Conservation (phyloP, 2,113 vertebrate genomes). For the Pleuronectes platessa region DNA sequence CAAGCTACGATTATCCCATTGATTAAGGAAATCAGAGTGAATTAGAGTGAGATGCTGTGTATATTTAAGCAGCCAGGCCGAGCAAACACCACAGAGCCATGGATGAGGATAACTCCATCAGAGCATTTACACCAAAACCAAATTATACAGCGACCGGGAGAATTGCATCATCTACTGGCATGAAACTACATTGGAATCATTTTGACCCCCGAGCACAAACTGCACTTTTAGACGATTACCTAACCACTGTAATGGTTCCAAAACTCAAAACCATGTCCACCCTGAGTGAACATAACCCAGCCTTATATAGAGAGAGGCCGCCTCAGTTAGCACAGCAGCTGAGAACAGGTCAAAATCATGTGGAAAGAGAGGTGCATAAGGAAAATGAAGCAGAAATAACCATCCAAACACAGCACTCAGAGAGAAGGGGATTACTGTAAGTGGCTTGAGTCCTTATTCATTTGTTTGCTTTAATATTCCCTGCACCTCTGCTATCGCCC, state of each 20-base stretch:
- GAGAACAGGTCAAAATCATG: conserved; percentile 24
- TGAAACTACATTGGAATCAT: conserved; percentile 43
- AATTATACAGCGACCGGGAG: conserved; percentile 43
- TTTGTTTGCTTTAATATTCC: conserved; percentile 43
- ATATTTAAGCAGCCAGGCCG: conserved; percentile 20
- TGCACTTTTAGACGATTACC: conserved; percentile 61
- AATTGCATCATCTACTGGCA: conserved; percentile 50
- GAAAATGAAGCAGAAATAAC: conserved; percentile 14
- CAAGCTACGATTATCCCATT: conserved; percentile 18
- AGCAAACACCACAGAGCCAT: conserved; percentile 32
- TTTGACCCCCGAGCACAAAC: conserved; percentile 44
- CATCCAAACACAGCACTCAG: not conserved
- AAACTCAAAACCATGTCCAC: conserved; percentile 46
- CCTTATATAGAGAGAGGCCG: conserved; percentile 70
- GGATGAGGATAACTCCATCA: conserved; percentile 30
- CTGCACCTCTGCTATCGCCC: conserved; percentile 13
- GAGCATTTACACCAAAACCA: conserved; percentile 42
- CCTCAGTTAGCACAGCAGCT: conserved; percentile 26
- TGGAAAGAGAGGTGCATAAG: conserved; percentile 9
- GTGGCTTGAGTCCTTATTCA: not conserved
- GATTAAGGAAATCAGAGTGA: conserved; percentile 43
- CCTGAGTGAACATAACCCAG: conserved; percentile 47
- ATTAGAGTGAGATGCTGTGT: conserved; percentile 40
- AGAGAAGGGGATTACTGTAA: conserved; percentile 8
- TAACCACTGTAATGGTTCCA: conserved; percentile 69